Base-by-base conservation (phyloP, 2,888 invertebrate genomes). In the Shargacucullia verbasci region DNA sequence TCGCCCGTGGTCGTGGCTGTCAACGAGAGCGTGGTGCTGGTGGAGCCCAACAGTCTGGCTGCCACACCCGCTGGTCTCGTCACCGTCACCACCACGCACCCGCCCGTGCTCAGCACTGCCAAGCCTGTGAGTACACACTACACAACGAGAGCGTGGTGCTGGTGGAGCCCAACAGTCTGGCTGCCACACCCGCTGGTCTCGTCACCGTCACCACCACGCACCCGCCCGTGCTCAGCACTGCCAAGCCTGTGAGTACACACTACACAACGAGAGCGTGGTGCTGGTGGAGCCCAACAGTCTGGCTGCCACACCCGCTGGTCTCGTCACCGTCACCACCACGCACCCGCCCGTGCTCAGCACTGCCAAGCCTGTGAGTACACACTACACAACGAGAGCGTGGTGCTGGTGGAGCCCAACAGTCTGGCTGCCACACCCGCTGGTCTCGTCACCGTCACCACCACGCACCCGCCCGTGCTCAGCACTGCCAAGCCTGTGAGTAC, bases 141-240 rank as follows among this genome's bases (percentile, higher is more conserved):
- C n/a, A n/a, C 8, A 63, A 53, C 63, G 71, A 74, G 40, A 70
- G 63, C 27, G 84, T 87, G 53, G 80, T 87, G 52, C 66, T 88
- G 52, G 87, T 88, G 45, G 92, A 91, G 68, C 92, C 93, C 35
- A 97, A 97, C 88, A 97, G 97, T 77, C 90, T 97, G 72, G 96
- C 96, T 1, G 95, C 96, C 34, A 85, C 92, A 52, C 96, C 96
- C 68, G 95, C 97, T 46, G 97, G 96, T 53, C 96, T 96, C 80
- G 97, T 97, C 58, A 97, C 97, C 0, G 97, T 98, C 33, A 97
- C 98, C 47, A 97, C 97, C 12, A 97, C 97, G 45, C 98, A 98
- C 88, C 98, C 73, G 35, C 76, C 76, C 0, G 73, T 70, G 0
- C 61, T 78, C 1, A 68, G 59, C 13, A 78, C 72, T 1, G 74